Evolutionary conservation across 2,888 invertebrate species (phyloP).

Genomic region (Sarcophaga carnaria): DNA sequence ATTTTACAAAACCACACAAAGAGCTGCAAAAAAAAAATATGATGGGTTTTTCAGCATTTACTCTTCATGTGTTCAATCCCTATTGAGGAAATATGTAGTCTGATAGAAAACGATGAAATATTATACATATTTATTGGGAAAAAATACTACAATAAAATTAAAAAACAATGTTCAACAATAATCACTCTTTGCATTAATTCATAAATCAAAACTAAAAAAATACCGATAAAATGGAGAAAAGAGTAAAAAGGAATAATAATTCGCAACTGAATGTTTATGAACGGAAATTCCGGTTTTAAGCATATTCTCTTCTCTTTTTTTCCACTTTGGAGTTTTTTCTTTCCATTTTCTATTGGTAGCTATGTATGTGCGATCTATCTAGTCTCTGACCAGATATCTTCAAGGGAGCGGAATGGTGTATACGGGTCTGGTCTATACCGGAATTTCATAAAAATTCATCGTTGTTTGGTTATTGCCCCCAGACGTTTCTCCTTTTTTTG

Average conservation of each 20-base stretch:
- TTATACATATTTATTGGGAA: constrained; percentile 30
- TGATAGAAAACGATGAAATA: constrained; percentile 15
- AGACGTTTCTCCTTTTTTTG: not conserved
- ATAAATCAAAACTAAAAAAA: constrained; percentile 55
- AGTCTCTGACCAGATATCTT: not conserved
- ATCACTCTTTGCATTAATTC: constrained; percentile 53
- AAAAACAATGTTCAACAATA: constrained; percentile 51
- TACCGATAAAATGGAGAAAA: not conserved
- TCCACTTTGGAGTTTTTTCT: constrained; percentile 11
- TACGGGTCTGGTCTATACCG: constrained; percentile 52
- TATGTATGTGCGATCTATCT: no score
- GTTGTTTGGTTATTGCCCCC: constrained; percentile 41
- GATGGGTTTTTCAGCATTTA: no score
- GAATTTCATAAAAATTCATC: constrained; percentile 44
- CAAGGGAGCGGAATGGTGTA: not conserved
- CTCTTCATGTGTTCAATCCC: no score
- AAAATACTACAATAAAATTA: constrained; percentile 12
- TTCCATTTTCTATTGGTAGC: not conserved
- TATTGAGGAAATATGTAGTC: not conserved
- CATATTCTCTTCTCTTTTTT: constrained; percentile 28
- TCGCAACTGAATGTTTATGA: constrained; percentile 38
- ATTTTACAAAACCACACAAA: constrained; percentile 46
- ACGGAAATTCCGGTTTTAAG: constrained; percentile 61
- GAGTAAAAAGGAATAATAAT: not conserved
- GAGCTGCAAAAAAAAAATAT: constrained; percentile 13